Conservation (phyloP, 2,113 vertebrate species). For the Pituophis catenifer region DNA sequence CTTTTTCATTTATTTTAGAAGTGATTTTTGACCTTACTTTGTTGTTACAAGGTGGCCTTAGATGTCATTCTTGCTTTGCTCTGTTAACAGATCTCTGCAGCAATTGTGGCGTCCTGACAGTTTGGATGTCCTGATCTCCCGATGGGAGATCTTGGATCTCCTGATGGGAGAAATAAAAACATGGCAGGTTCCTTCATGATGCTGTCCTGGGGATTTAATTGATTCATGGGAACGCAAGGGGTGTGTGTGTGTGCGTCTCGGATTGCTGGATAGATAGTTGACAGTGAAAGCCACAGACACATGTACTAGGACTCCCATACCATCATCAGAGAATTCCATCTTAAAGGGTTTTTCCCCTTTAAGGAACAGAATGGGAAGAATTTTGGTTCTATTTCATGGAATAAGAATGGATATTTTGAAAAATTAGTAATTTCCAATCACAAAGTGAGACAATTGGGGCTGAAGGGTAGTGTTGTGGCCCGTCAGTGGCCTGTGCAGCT, state of each 20-base stretch:
- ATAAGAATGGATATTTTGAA: background rate
- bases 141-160: background rate
- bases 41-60: background rate
- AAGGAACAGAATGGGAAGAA: background rate
- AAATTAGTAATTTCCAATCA: background rate
- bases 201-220: background rate
- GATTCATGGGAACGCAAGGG: background rate
- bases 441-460: background rate
- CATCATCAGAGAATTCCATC: background rate
- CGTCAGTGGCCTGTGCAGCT: too few species aligned
- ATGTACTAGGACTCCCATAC: background rate
- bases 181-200: background rate
- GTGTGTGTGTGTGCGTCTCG: too few species aligned
- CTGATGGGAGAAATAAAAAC: background rate
- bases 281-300: background rate
- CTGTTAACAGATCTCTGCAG: background rate
- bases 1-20: background rate
- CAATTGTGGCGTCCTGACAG: background rate
- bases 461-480: background rate
- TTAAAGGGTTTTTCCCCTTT: background rate
- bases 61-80: background rate
- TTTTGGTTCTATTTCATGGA: background rate
- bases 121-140: background rate
- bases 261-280: background rate
- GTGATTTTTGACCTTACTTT: background rate